These are phyloP conservation scores for Lasioglossum morio DNA, from an alignment of 2,888 invertebrate genomes.

Conservation along the genomic window DNA sequence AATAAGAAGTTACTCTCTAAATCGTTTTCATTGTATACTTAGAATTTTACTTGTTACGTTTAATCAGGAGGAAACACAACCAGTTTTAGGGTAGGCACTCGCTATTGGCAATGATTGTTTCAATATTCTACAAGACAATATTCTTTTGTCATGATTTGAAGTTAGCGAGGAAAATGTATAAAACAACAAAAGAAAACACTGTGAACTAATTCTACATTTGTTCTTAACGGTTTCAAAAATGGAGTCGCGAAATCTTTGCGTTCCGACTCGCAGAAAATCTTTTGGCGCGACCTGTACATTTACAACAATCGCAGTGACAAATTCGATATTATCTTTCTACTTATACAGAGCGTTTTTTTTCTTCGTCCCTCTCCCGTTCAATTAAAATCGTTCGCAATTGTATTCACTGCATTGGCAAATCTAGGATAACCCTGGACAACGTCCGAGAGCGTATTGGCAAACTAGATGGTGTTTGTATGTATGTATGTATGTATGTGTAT, in stretches of 20 bases:
- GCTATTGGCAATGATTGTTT: not conserved
- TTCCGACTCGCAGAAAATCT: not conserved
- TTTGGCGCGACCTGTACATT: slow-evolving; percentile 4
- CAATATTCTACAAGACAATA: not conserved
- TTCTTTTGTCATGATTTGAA: not conserved
- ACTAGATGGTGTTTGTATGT: slow-evolving; percentile 1
- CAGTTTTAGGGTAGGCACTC: not conserved
- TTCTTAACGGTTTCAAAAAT: not conserved
- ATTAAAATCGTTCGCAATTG: not conserved
- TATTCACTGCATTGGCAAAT: slow-evolving; percentile 16
- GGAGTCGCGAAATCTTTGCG: not conserved
- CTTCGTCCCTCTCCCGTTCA: not conserved
- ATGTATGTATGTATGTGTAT: not conserved
- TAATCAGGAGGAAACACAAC: not conserved
- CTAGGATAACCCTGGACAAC: slow-evolving; percentile 38
- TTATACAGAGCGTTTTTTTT: not conserved
- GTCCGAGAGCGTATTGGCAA: slow-evolving; percentile 47
- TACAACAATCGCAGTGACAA: slow-evolving; percentile 36
- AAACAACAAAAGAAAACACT: not conserved
- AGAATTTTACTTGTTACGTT: not conserved
- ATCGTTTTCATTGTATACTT: not conserved
- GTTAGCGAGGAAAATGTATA: not conserved
- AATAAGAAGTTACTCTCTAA: not conserved
- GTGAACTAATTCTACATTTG: not conserved
- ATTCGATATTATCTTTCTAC: slow-evolving; percentile 39